Conservation (phyloP, 2,113 vertebrate genomes). For the Passer montanus region DNA sequence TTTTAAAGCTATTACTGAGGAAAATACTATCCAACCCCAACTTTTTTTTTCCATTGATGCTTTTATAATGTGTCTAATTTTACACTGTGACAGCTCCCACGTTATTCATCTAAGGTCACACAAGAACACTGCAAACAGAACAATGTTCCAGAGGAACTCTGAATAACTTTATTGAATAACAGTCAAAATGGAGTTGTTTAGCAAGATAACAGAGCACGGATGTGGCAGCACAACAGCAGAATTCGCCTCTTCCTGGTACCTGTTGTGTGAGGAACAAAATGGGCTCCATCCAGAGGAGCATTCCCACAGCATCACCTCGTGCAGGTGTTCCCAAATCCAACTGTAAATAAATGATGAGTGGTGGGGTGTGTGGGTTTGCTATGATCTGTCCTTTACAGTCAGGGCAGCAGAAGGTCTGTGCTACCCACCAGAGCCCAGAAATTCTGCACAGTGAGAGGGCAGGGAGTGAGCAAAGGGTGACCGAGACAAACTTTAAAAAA, state of each 20-base stretch:
- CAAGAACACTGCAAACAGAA: background rate
- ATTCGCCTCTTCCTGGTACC: background rate
- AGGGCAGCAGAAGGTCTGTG: background rate
- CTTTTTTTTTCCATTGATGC: background rate
- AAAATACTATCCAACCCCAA: background rate
- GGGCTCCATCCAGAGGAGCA: background rate
- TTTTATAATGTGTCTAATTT: background rate
- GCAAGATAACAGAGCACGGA: fast-evolving
- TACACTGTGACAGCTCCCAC: background rate
- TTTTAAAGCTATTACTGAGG: background rate
- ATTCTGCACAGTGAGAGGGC: background rate
- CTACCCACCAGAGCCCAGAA: background rate
- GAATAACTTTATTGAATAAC: background rate
- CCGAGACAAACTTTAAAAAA: background rate
- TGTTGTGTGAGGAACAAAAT: background rate
- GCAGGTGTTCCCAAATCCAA: background rate
- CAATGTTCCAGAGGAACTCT: background rate
- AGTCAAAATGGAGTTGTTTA: background rate
- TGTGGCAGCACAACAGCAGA: background rate
- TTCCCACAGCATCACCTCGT: background rate
- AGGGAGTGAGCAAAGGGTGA: background rate
- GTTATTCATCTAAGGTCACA: background rate
- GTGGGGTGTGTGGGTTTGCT: background rate
- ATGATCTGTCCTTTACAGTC: background rate
- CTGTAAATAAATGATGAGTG: background rate